A percentile compares a stretch with the other conserved stretches of the same genome.
These are phyloP conservation scores for Elachura formosa DNA, from an alignment of 2,113 vertebrate species.

Conservation along the genomic window DNA sequence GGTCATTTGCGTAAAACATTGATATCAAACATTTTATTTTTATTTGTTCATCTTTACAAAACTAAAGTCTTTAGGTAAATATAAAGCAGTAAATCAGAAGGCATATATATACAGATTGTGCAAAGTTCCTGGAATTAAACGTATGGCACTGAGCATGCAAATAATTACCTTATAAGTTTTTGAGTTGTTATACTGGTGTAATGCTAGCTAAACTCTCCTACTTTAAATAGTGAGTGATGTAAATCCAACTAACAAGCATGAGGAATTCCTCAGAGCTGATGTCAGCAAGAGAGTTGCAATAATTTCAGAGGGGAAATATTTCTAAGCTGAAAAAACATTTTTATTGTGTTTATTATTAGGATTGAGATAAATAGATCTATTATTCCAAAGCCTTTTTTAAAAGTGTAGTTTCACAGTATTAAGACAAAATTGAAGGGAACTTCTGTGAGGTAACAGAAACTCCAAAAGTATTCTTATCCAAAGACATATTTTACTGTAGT, in stretches of 20 bases:
- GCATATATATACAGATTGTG: not conserved
- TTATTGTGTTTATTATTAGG: not conserved
- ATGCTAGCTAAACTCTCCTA: not conserved
- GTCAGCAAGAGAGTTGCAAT: conserved; percentile 13
- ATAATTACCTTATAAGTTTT: not conserved
- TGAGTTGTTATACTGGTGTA: not conserved
- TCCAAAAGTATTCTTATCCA: not conserved
- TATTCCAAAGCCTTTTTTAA: not conserved
- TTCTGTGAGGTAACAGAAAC: not conserved
- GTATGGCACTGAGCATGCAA: not conserved
- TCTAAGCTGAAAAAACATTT: conserved; percentile 4
- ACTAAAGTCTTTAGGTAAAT: not conserved
- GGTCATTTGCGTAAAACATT: not conserved
- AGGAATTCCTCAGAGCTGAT: conserved; percentile 41
- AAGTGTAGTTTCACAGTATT: not conserved
- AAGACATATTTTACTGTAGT: not conserved
- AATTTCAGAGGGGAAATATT: conserved; percentile 9
- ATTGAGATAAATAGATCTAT: conserved; percentile 4
- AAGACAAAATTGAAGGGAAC: not conserved
- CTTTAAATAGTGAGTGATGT: not conserved
- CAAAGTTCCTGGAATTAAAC: not conserved
- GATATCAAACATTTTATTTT: not conserved
- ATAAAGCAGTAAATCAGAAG: not conserved
- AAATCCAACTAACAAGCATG: not conserved
- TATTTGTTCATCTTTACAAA: not conserved